Evolutionary conservation across 2,797 vertebrate genomes (phyloP).

Genomic region (Leontocebus nigricollis): DNA sequence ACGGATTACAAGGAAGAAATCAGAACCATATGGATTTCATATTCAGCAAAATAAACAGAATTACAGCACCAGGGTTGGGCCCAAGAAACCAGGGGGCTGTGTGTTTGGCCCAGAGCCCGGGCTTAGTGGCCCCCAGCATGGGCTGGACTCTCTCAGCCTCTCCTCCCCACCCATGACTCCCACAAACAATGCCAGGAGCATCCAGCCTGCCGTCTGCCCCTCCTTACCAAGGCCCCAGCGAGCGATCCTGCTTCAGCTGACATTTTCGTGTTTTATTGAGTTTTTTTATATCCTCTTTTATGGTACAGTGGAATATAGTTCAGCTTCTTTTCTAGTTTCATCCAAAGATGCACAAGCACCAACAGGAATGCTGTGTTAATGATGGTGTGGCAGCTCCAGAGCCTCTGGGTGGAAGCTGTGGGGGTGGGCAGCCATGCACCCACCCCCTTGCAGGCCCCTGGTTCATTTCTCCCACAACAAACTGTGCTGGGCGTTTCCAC

Average conservation of each 20-base stretch:
- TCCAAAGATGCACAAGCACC: background rate
- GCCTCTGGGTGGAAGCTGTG: background rate
- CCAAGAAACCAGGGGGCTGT: slow-evolving; percentile 44
- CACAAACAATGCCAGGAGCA: background rate
- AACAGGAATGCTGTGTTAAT: slow-evolving; percentile 29
- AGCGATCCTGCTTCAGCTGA: slow-evolving; percentile 13
- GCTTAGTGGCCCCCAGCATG: slow-evolving; percentile 35
- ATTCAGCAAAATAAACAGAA: slow-evolving; percentile 73
- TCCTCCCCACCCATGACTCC: background rate
- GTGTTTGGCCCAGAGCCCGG: slow-evolving; percentile 30
- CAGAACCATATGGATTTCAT: slow-evolving; percentile 71
- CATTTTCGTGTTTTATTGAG: slow-evolving; percentile 57
- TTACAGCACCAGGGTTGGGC: slow-evolving; percentile 52
- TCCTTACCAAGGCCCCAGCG: background rate
- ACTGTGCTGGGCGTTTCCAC: background rate
- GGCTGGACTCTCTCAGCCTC: background rate
- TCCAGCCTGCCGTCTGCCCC: background rate
- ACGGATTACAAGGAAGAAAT: slow-evolving; percentile 68
- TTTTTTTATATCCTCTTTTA: slow-evolving; percentile 68
- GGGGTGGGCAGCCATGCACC: too few species aligned
- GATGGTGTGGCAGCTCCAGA: background rate
- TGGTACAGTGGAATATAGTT: slow-evolving; percentile 23
- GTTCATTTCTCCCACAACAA: background rate
- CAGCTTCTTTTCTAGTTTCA: slow-evolving; percentile 48
- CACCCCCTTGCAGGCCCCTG: background rate